Conservation (phyloP, 2,113 vertebrate genomes). For the Amblyopsis rosae region DNA sequence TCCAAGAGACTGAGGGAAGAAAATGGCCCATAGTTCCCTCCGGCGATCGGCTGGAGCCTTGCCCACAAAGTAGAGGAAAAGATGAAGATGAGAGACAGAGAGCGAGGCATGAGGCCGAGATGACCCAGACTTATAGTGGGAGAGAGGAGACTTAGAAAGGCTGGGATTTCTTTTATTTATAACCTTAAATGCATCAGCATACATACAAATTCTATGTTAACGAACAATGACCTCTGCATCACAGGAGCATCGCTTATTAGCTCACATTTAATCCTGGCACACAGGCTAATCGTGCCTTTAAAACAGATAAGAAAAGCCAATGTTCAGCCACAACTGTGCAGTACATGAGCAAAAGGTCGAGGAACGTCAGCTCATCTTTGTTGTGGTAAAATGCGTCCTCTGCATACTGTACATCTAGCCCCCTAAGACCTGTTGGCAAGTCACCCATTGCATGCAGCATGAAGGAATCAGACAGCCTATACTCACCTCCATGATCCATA, state of each 20-base stretch:
- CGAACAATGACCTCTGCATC: background rate
- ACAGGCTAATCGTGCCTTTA: too few relatives aligned
- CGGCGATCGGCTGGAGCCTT: conserved; percentile 42
- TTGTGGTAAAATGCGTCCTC: background rate
- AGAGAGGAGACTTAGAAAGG: conserved; percentile 13
- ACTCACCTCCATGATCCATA: background rate
- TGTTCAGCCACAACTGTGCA: too few relatives aligned
- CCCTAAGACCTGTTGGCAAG: background rate
- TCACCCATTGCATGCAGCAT: background rate
- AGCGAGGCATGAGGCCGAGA: conserved; percentile 14
- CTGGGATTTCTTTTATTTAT: conserved; percentile 18
- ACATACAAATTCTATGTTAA: background rate
- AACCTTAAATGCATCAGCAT: conserved; percentile 13
- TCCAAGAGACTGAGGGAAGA: conserved; percentile 47
- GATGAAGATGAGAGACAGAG: conserved; percentile 5
- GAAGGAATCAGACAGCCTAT: background rate
- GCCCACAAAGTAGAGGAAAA: conserved; percentile 23
- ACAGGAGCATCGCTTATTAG: too few relatives aligned
- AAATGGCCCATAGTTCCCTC: conserved; percentile 48
- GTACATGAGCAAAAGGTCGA: too few relatives aligned
- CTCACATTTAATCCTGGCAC: too few relatives aligned
- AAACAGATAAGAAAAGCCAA: too few relatives aligned
- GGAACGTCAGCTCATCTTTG: background rate
- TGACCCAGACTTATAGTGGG: conserved; percentile 22
- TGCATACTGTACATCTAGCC: background rate